phyloP scores from a whole-genome alignment of 2,797 vertebrate species.

The Rousettus madagascariensis region DNA sequence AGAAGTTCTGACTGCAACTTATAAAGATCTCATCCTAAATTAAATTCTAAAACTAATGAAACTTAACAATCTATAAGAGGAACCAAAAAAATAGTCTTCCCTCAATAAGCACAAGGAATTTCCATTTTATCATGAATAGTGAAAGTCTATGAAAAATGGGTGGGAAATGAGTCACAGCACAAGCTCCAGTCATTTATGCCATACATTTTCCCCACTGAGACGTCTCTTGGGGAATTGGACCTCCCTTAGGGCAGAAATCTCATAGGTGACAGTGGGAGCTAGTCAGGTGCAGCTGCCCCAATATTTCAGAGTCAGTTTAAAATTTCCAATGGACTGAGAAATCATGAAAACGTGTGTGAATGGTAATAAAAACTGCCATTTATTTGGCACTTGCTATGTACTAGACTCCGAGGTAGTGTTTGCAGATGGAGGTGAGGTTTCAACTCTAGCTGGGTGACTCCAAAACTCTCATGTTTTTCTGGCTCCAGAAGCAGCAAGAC shows the following conservation, averaged over 20 bases:
- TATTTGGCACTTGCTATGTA: not conserved
- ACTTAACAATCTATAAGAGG: not conserved
- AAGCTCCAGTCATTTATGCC: not conserved
- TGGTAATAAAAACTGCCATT: not conserved
- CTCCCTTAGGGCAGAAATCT: not conserved
- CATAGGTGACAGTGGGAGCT: not conserved
- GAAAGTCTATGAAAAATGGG: not conserved
- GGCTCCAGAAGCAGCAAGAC: not conserved
- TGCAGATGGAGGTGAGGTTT: not conserved
- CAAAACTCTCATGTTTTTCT: not conserved
- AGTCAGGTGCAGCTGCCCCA: not conserved
- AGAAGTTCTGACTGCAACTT: not conserved
- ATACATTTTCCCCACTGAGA: not conserved
- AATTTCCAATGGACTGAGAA: not conserved
- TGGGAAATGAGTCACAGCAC: not conserved
- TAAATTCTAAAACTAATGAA: constrained; percentile 36
- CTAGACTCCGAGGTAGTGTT: not conserved
- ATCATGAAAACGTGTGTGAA: not conserved
- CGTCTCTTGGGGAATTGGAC: not conserved
- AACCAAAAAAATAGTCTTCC: not conserved
- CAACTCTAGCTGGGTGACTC: not conserved
- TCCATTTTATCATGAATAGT: constrained; percentile 6
- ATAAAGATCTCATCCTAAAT: constrained; percentile 25
- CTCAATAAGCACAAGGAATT: not conserved
- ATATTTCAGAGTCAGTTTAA: not conserved